phyloP scores from a whole-genome alignment of 2,888 invertebrate species.

The Campoletis raptor region DNA sequence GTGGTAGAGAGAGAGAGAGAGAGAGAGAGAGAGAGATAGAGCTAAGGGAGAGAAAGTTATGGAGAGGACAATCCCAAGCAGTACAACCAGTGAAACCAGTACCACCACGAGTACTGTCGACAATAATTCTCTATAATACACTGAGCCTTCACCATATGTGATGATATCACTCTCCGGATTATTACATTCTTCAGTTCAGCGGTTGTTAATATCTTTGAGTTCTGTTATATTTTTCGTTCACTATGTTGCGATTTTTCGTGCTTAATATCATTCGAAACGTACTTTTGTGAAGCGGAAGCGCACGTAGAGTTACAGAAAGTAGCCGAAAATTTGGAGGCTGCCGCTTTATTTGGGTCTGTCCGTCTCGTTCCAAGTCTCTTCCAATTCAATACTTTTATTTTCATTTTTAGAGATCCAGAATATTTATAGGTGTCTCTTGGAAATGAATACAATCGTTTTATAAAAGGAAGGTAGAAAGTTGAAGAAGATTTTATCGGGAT shows the following conservation, averaged over 20 bases:
- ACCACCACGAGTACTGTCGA: not conserved
- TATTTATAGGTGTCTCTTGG: not conserved
- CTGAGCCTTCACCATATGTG: not conserved
- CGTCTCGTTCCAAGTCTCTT: not conserved
- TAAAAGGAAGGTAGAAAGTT: constrained; percentile 64
- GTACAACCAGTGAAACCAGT: not conserved
- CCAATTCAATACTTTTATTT: not conserved
- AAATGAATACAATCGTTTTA: constrained; percentile 63
- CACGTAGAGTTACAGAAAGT: not conserved
- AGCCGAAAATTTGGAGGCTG: not conserved
- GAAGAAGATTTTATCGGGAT: constrained; percentile 59
- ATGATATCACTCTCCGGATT: not conserved
- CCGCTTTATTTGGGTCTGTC: not conserved
- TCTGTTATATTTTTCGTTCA: not conserved
- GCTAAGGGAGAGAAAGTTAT: constrained; percentile 3
- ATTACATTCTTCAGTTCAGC: not conserved
- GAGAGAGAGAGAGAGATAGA: not conserved
- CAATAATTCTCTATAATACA: not conserved
- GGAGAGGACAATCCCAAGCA: not conserved
- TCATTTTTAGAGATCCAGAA: not conserved
- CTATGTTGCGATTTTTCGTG: too few relatives aligned
- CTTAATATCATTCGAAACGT: too few relatives aligned
- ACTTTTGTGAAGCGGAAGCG: too few relatives aligned
- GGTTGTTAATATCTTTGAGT: not conserved
- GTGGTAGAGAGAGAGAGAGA: constrained; percentile 15